phyloP scores from a whole-genome alignment of 2,113 vertebrate genomes.

The Coturnix japonica region DNA sequence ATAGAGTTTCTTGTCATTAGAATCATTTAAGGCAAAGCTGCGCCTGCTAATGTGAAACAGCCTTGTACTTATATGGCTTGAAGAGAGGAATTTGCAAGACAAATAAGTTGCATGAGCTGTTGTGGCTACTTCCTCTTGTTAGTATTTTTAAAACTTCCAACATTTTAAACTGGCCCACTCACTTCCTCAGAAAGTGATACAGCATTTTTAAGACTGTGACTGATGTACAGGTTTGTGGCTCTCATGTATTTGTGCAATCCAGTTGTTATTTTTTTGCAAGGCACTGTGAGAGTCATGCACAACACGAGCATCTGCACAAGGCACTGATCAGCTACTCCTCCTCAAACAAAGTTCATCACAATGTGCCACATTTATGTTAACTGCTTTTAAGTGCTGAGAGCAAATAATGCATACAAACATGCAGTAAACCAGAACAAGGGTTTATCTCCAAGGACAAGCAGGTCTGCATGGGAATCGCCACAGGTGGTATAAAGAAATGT shows the following conservation, averaged over 20 bases:
- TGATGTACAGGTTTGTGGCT: not conserved
- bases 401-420: not conserved
- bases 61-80: not conserved
- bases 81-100: not conserved
- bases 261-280: not conserved
- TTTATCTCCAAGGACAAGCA: not conserved
- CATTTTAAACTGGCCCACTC: not conserved
- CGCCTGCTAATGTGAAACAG: not conserved
- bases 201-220: not conserved
- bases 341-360: not conserved
- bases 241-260: not conserved
- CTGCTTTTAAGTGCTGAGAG: not conserved
- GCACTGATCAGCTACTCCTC: not conserved
- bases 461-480: not conserved
- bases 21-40: not conserved
- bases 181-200: conserved; percentile 14
- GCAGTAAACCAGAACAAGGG: not conserved
- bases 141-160: not conserved
- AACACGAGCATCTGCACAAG: not conserved
- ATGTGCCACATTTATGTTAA: not conserved
- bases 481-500: not conserved
- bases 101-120: not conserved
- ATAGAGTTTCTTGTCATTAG: not conserved
- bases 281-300: conserved; percentile 15
- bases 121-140: not conserved